These are phyloP conservation scores for Nibea albiflora DNA, from an alignment of 2,113 vertebrate species.

Conservation along the genomic window DNA sequence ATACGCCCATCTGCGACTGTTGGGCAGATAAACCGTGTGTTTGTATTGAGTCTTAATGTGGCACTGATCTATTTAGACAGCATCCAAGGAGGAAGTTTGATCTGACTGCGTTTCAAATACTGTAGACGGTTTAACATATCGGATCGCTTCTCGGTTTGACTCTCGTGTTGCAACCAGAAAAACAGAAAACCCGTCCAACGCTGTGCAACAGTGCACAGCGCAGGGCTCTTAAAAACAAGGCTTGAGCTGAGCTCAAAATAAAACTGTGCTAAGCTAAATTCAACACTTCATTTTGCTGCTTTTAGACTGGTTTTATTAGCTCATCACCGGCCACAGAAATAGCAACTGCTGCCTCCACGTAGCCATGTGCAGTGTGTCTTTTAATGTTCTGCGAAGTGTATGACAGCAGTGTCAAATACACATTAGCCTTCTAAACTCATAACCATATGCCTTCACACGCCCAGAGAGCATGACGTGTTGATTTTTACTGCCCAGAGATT, in stretches of 20 bases:
- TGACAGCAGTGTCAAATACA: conserved; percentile 53
- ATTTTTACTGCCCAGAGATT: conserved; percentile 42
- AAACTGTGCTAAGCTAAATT: not conserved
- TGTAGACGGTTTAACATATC: not conserved
- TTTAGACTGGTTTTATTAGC: not conserved
- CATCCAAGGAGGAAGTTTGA: conserved; percentile 2
- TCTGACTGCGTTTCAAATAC: conserved; percentile 10
- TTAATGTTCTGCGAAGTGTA: conserved; percentile 4
- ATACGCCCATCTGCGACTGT: conserved; percentile 28
- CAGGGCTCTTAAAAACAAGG: not conserved
- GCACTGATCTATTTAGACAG: conserved; percentile 22
- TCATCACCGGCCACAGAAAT: not conserved
- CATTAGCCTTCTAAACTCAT: conserved; percentile 55
- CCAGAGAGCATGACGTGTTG: conserved; percentile 22
- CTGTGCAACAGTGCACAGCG: not conserved
- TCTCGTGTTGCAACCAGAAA: not conserved
- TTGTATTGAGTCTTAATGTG: conserved; percentile 22
- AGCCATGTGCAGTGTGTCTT: conserved; percentile 31
- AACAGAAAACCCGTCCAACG: no score
- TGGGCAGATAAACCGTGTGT: conserved; percentile 24
- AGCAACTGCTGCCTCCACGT: conserved; percentile 1
- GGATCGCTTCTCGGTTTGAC: not conserved
- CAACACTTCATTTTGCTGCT: not conserved
- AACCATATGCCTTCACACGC: conserved; percentile 24
- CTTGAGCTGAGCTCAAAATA: not conserved